phyloP scores from a whole-genome alignment of 2,797 vertebrate genomes.

The Anolis apletophallus region DNA sequence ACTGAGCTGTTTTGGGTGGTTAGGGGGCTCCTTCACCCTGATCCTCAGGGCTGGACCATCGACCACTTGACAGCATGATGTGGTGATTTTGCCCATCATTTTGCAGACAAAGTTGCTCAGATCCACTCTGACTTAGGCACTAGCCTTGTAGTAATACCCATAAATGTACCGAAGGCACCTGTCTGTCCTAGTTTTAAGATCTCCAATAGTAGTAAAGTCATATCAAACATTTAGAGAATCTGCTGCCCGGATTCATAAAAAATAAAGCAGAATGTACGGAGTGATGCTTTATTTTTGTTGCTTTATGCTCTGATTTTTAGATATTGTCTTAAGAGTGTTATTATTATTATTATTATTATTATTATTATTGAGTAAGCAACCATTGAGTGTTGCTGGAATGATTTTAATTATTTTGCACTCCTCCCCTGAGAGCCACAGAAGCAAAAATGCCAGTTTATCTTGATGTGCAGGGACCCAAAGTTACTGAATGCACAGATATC shows the following conservation, averaged over 20 bases:
- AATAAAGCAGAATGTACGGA: background rate
- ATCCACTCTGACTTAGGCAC: no score
- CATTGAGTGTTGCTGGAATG: background rate
- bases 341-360: background rate
- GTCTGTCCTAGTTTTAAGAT: no score
- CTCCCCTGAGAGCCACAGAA: background rate
- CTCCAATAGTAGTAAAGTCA: background rate
- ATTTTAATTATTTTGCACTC: background rate
- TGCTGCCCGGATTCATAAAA: background rate
- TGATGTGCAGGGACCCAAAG: background rate
- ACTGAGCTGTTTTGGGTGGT: no score
- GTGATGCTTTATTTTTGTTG: background rate
- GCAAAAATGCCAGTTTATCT: rapidly evolving
- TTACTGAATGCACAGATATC: background rate
- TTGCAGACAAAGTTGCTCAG: no score
- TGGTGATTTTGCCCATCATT: no score
- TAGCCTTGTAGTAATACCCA: no score
- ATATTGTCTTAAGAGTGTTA: background rate
- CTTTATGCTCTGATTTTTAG: background rate
- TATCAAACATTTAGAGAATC: background rate
- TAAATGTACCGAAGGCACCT: no score
- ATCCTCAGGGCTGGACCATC: no score
- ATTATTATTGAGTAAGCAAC: background rate
- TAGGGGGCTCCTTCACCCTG: no score
- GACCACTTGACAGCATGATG: no score